Evolutionary conservation across 2,113 vertebrate species (phyloP).

Genomic region (Trichomycterus rosablanca): DNA sequence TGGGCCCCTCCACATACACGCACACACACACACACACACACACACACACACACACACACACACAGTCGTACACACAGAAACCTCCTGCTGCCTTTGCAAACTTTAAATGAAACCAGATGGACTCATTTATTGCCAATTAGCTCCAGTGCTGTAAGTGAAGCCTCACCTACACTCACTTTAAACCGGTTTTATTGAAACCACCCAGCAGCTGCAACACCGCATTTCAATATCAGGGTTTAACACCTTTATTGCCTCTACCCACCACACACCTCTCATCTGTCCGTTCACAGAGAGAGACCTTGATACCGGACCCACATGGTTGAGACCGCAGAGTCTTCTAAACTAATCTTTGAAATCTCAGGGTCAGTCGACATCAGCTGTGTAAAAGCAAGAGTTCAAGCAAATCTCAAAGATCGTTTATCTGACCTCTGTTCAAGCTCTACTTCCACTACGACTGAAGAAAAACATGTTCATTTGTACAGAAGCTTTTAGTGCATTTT

Average conservation of each 20-base stretch:
- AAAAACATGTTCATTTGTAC: neutral
- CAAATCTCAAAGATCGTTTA: neutral
- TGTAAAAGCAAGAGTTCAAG: conserved; percentile 4
- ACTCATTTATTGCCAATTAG: conserved; percentile 60
- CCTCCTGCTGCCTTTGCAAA: conserved; percentile 41
- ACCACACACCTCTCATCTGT: conserved; percentile 16
- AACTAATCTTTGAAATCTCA: neutral
- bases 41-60: conserved; percentile 16
- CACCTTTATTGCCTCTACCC: conserved; percentile 22
- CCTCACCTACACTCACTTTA: conserved; percentile 49
- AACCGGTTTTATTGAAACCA: conserved; percentile 49
- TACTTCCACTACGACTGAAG: too few species aligned
- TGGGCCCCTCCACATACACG: conserved; percentile 18
- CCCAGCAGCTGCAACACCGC: conserved; percentile 45
- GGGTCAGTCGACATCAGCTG: neutral
- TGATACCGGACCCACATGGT: neutral
- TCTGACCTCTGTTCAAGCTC: neutral
- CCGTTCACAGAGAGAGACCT: neutral
- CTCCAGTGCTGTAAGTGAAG: conserved; percentile 50
- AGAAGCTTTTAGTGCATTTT: too few species aligned
- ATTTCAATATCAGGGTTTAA: conserved; percentile 36
- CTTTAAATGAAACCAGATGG: conserved; percentile 55
- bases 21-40: too few species aligned
- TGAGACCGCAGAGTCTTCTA: conserved; percentile 1
- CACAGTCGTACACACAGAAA: neutral